phyloP scores from a whole-genome alignment of 2,113 vertebrate genomes.

The Cranoglanis bouderius region DNA sequence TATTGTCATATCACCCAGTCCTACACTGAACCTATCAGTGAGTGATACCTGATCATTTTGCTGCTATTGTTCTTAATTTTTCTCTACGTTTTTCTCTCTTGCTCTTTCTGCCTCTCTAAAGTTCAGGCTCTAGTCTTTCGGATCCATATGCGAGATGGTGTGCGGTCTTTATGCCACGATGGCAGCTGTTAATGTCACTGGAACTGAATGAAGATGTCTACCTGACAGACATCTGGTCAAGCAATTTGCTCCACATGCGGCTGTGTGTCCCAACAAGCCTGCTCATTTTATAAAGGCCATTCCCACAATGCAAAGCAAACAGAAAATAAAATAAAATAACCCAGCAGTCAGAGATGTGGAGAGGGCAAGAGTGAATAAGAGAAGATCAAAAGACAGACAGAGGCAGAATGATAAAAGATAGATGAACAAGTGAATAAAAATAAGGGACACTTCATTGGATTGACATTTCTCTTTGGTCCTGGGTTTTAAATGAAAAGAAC shows the following conservation, averaged over 20 bases:
- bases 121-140: not conserved
- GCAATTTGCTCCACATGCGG: constrained; percentile 9
- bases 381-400: constrained; percentile 19
- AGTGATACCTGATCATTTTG: not conserved
- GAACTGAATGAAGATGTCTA: constrained; percentile 8
- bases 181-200: constrained; percentile 20
- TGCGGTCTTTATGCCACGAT: not conserved
- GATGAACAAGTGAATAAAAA: constrained; percentile 10
- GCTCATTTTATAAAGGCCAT: constrained; percentile 28
- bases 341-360: constrained; percentile 9
- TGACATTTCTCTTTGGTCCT: constrained; percentile 45
- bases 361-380: constrained; percentile 1
- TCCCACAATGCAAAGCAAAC: constrained; percentile 14
- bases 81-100: not conserved
- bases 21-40: not conserved
- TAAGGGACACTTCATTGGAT: constrained; percentile 14
- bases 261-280: constrained; percentile 8
- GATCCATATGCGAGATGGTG: not conserved
- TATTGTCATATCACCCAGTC: not conserved
- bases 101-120: not conserved
- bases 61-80: not conserved
- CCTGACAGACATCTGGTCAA: constrained; percentile 28
- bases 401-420: constrained; percentile 19
- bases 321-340: not conserved
- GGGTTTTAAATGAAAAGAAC: constrained; percentile 27